These are phyloP conservation scores for Drosophila antonietae DNA, from an alignment of 2,888 invertebrate genomes.

Conservation along the genomic window DNA sequence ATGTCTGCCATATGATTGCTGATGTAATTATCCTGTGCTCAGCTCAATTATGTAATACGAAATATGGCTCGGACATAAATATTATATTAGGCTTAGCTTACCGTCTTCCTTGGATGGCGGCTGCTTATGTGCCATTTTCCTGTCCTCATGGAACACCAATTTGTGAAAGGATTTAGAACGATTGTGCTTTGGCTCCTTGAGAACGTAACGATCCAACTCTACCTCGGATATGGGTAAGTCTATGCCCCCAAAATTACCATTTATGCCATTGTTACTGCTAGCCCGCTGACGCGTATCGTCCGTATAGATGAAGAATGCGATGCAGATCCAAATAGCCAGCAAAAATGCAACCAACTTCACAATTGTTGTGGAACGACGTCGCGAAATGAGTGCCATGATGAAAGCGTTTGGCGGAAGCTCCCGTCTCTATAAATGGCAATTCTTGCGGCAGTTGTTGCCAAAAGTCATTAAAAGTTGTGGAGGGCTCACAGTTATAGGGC, in stretches of 20 bases:
- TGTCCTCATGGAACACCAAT: slow-evolving; percentile 65
- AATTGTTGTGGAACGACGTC: slow-evolving; percentile 91
- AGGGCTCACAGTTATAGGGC: slow-evolving; percentile 48
- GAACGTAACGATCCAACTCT: slow-evolving; percentile 29
- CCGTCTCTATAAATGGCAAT: slow-evolving; percentile 12
- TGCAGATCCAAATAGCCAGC: slow-evolving; percentile 94
- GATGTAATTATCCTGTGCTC: slow-evolving; percentile 11
- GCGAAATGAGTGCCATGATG: slow-evolving; percentile 86
- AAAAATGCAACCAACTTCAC: slow-evolving; percentile 92
- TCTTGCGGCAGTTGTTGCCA: slow-evolving; percentile 25
- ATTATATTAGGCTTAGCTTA: slow-evolving; percentile 32
- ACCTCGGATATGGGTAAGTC: slow-evolving; percentile 49
- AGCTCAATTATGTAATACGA: slow-evolving; percentile 1
- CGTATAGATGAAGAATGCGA: slow-evolving; percentile 91
- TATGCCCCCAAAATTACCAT: slow-evolving; percentile 44
- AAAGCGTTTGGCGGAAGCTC: slow-evolving; percentile 15
- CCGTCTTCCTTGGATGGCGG: slow-evolving; percentile 49
- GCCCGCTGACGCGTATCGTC: slow-evolving; percentile 85
- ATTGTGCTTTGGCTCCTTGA: slow-evolving; percentile 67
- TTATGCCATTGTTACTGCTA: slow-evolving; percentile 19
- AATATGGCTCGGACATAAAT: slow-evolving; percentile 23
- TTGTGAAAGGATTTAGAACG: slow-evolving; percentile 73
- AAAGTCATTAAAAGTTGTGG: slow-evolving; percentile 41
- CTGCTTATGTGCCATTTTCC: slow-evolving; percentile 57
- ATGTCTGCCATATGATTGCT: not conserved